phyloP scores from a whole-genome alignment of 2,797 vertebrate genomes.

The Xyrichtys novacula region DNA sequence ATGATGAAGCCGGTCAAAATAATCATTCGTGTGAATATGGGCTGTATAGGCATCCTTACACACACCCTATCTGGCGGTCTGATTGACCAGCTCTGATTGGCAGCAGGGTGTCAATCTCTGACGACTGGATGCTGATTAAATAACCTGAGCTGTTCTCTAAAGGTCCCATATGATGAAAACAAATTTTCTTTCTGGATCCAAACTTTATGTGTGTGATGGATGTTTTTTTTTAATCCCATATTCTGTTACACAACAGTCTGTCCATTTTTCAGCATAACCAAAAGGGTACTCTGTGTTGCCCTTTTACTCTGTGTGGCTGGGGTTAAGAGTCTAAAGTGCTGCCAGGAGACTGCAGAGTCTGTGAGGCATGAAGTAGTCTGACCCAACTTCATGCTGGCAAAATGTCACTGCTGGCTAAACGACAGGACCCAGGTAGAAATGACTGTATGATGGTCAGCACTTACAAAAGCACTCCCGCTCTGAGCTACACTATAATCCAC shows the following conservation, averaged over 20 bases:
- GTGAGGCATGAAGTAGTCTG: neutral
- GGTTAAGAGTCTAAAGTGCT: conserved; percentile 8
- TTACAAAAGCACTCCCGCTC: neutral
- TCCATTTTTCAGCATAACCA: neutral
- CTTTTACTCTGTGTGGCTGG: neutral
- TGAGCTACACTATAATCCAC: neutral
- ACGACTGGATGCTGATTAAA: too few relatives aligned
- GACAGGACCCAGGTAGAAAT: conserved; percentile 10
- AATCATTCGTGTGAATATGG: too few relatives aligned
- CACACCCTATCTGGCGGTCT: too few relatives aligned
- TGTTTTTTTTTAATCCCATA: neutral
- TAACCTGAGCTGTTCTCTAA: too few relatives aligned
- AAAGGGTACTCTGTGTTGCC: neutral
- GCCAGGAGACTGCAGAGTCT: conserved; percentile 2
- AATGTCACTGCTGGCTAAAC: conserved; percentile 12
- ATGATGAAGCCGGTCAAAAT: too few relatives aligned
- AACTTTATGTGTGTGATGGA: neutral
- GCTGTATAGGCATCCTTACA: too few relatives aligned
- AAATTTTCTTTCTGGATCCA: neutral
- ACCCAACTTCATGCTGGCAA: conserved; percentile 2
- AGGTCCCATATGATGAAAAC: too few relatives aligned
- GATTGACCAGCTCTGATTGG: too few relatives aligned
- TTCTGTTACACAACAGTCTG: neutral
- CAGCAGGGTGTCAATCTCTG: too few relatives aligned
- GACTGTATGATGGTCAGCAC: neutral